Conservation (phyloP, 2,888 invertebrate genomes). For the Scaptomyza parva region DNA sequence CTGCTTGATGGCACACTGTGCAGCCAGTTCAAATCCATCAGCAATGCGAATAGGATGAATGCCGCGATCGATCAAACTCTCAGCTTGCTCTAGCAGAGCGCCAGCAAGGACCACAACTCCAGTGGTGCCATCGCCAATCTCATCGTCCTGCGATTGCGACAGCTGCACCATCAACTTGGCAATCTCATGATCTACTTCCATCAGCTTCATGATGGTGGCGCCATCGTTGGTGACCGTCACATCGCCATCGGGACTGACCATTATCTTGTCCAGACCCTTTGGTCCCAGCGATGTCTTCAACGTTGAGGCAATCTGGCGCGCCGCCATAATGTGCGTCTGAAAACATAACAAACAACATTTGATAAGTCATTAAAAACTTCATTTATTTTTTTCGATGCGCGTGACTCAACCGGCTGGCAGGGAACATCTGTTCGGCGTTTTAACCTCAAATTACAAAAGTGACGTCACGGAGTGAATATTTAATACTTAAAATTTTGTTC, state of each 20-base stretch:
- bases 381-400: constrained; percentile 39
- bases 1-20: constrained; percentile 93
- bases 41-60: constrained; percentile 99
- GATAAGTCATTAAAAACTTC: constrained; percentile 8
- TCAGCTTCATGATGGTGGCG: constrained; percentile 98
- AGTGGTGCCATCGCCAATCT: constrained; percentile 99
- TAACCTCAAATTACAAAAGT: constrained; percentile 75
- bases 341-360: constrained; percentile 5
- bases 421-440: constrained; percentile 72
- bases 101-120: constrained; percentile 95
- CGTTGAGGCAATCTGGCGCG: constrained; percentile 94
- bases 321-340: constrained; percentile 99
- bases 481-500: constrained; percentile 1
- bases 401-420: constrained; percentile 70
- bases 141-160: constrained; percentile 99
- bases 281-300: constrained; percentile 98
- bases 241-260: constrained; percentile 98
- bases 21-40: constrained; percentile 99
- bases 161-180: constrained; percentile 99
- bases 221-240: constrained; percentile 99
- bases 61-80: constrained; percentile 95
- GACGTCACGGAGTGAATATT: constrained; percentile 37
- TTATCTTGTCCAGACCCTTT: constrained; percentile 98
- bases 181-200: constrained; percentile 99
- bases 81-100: constrained; percentile 97